Percentiles rank a stretch among this genome's conserved stretches.
Evolutionary conservation across 1,140 invertebrate genomes (phyloP).

Genomic region (Linepithema humile): DNA sequence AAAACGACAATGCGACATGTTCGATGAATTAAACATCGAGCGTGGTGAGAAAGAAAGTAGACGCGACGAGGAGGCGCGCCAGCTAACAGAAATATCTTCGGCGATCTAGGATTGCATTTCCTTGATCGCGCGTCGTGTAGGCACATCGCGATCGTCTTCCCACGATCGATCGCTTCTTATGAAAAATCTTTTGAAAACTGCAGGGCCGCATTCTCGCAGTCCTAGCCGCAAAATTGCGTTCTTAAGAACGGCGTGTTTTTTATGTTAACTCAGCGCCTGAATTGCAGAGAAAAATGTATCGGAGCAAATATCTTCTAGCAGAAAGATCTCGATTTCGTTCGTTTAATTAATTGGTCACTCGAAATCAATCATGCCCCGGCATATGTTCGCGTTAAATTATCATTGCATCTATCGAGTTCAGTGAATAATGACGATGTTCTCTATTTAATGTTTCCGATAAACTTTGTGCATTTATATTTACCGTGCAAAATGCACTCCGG

Average conservation of each 20-base stretch:
- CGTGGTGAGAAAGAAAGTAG: not conserved
- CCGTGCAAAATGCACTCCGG: not conserved
- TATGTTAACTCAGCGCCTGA: not conserved
- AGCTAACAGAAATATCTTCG: constrained; percentile 1
- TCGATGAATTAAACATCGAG: constrained; percentile 45
- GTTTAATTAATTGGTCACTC: not conserved
- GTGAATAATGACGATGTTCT: not conserved
- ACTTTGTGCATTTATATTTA: no score
- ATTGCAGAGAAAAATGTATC: not conserved
- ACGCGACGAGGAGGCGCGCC: not conserved
- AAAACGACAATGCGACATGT: not conserved
- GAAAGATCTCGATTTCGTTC: not conserved
- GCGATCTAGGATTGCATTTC: constrained; percentile 3
- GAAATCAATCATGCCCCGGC: not conserved
- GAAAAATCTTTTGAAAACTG: not conserved
- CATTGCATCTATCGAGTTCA: not conserved
- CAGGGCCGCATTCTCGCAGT: not conserved
- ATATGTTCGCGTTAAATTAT: not conserved
- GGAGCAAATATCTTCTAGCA: no score
- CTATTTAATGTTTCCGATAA: not conserved
- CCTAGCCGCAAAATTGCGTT: not conserved
- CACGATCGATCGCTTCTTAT: not conserved
- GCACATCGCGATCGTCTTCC: not conserved
- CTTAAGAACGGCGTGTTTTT: not conserved
- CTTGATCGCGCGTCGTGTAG: not conserved